These are phyloP conservation scores for Peromyscus maniculatus DNA, from an alignment of 2,113 vertebrate genomes.

Conservation along the genomic window DNA sequence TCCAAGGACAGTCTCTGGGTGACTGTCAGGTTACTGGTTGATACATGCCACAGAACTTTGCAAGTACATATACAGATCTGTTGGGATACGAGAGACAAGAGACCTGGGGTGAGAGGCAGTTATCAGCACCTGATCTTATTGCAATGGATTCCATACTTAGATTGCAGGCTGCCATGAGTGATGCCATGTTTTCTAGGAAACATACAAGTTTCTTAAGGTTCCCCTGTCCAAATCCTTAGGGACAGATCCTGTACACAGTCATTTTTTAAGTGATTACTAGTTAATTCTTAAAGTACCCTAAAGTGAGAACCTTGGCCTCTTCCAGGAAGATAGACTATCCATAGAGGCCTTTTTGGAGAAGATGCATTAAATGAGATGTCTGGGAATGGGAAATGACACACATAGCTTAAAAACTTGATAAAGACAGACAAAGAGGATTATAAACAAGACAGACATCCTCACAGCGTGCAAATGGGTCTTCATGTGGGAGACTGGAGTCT, in stretches of 20 bases:
- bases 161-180: too few relatives aligned
- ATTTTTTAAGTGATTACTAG: neutral
- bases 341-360: neutral
- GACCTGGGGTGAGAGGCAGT: rapidly evolving
- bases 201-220: neutral
- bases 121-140: neutral
- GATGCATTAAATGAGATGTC: neutral
- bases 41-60: neutral
- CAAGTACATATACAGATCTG: neutral
- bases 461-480: neutral
- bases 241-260: neutral
- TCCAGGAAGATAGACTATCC: neutral
- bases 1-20: rapidly evolving
- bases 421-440: neutral
- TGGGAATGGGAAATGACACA: neutral
- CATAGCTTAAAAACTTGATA: neutral
- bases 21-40: neutral
- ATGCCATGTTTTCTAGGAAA: neutral
- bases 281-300: neutral
- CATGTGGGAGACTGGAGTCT: neutral
- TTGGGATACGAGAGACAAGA: neutral
- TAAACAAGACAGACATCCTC: neutral
- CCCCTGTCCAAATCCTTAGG: neutral
- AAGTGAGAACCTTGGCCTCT: neutral
- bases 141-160: neutral